phyloP scores from a whole-genome alignment of 2,888 invertebrate genomes.

The Drosophila pegasa region DNA sequence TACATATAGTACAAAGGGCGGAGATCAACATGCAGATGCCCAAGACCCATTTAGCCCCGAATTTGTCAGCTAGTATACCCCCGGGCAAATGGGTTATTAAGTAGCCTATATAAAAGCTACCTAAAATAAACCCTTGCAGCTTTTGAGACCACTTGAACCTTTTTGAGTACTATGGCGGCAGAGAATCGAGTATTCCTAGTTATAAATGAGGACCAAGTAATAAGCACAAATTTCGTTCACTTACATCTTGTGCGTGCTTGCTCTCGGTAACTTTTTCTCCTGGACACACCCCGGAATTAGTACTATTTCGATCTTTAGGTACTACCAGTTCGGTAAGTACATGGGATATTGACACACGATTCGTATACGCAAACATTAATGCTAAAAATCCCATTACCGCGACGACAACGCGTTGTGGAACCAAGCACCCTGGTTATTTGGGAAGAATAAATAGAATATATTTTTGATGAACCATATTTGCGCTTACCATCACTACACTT shows the following conservation, averaged over 20 bases:
- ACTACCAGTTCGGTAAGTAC: slow-evolving; percentile 87
- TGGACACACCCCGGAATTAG: slow-evolving; percentile 10
- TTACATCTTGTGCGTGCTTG: background rate
- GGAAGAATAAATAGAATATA: background rate
- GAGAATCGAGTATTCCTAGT: background rate
- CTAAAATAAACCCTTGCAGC: slow-evolving; percentile 90
- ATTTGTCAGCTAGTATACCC: slow-evolving; percentile 90
- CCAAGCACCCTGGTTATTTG: slow-evolving; percentile 85
- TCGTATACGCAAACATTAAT: slow-evolving; percentile 89
- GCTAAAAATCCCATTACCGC: slow-evolving; percentile 89
- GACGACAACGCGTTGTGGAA: slow-evolving; percentile 88
- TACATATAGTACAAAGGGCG: slow-evolving; percentile 82
- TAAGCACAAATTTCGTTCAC: background rate
- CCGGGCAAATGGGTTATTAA: slow-evolving; percentile 92
- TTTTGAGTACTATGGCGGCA: background rate
- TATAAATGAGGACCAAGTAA: background rate
- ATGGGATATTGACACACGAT: slow-evolving; percentile 88
- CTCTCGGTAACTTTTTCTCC: background rate
- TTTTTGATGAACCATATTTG: background rate
- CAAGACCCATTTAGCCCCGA: slow-evolving; percentile 92
- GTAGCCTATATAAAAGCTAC: slow-evolving; percentile 93
- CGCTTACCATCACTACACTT: slow-evolving; percentile 18
- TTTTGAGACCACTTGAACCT: slow-evolving; percentile 88
- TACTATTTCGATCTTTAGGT: slow-evolving; percentile 11
- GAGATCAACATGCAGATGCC: slow-evolving; percentile 91